Base-by-base conservation (phyloP, 2,888 invertebrate species). In the Seladonia tumulorum region DNA sequence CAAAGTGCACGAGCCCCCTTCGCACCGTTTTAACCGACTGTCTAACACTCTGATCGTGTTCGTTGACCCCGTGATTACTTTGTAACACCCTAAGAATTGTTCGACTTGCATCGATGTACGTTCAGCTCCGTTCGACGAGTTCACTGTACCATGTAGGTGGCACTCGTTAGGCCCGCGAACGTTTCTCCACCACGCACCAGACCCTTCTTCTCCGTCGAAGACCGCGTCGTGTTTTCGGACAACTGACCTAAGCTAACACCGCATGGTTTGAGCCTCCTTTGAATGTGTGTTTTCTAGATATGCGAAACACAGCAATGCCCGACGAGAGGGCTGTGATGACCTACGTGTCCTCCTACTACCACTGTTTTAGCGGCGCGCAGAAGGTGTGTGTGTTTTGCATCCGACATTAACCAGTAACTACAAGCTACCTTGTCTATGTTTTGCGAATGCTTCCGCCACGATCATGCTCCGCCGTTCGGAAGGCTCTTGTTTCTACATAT, bases 241-340 rank as follows among this genome's bases (percentile, higher is more conserved):
- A 8, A 63, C 42, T 70, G 80, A 83, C 70, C 73, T 83, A 86
- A 87, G 81, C 91, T 94, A 94, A 95, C 94, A 87, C 91, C 92
- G 95, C 95, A 95, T 95, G 95, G 93, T 95, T 93, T 95, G 94
- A 93, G 92, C 93, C 42, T 93, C 92, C 92, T 92, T 88, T 82
- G 91, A 93, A 90, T 93, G 93, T 93, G 91, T 95, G 68, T 94
- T 95, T 95, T 95, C 95, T 96, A 98, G 99, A 99, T 97, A 98
- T 99, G 97, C 98, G 98, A 96, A 99, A 98, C 96, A 99, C 99
- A 94, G 99, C 98, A 95, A 98, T 99, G 97, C 99, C 99, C 94
- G 99, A 99, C 96, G 99, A 99, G 97, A 97, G 99, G 95, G 99
- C 99, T 93, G 99, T 99, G 96, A 99, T 99, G 99, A 99, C 99